Conservation (phyloP, 2,797 vertebrate species). For the Paratrypauchen microcephalus region DNA sequence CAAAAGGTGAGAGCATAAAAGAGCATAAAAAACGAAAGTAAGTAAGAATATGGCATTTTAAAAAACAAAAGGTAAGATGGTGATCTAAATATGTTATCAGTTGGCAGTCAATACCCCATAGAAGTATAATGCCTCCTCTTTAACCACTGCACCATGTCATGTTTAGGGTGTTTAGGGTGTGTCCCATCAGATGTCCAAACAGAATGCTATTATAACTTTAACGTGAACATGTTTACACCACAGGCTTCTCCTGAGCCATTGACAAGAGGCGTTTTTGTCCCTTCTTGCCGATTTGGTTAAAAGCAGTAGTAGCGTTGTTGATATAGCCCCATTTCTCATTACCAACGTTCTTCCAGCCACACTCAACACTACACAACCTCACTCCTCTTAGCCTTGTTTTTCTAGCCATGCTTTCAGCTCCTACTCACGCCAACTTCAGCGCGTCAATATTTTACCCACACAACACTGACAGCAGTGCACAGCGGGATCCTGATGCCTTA, state of each 20-base stretch:
- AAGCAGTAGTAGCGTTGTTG: not conserved
- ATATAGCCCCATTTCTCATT: not conserved
- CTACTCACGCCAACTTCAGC: slow-evolving; percentile 14
- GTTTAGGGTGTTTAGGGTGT: no score
- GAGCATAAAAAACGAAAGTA: no score
- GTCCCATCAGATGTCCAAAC: not conserved
- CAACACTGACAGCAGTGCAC: slow-evolving; percentile 19
- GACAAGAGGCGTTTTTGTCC: not conserved
- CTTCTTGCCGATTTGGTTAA: not conserved
- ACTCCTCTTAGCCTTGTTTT: not conserved
- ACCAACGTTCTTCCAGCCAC: not conserved
- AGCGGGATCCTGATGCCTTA: slow-evolving; percentile 37
- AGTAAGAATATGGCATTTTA: no score
- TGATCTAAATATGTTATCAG: no score
- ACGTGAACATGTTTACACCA: not conserved
- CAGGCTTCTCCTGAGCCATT: not conserved
- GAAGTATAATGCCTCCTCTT: no score
- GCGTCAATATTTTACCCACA: slow-evolving; percentile 30
- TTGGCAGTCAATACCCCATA: no score
- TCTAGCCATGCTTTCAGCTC: slow-evolving; percentile 1
- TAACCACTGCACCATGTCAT: no score
- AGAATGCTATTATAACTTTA: not conserved
- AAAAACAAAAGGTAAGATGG: no score
- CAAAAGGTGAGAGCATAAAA: no score
- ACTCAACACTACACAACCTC: not conserved